These are phyloP conservation scores for Petrolisthes cinctipes DNA, from an alignment of 2,888 invertebrate species.

Conservation along the genomic window DNA sequence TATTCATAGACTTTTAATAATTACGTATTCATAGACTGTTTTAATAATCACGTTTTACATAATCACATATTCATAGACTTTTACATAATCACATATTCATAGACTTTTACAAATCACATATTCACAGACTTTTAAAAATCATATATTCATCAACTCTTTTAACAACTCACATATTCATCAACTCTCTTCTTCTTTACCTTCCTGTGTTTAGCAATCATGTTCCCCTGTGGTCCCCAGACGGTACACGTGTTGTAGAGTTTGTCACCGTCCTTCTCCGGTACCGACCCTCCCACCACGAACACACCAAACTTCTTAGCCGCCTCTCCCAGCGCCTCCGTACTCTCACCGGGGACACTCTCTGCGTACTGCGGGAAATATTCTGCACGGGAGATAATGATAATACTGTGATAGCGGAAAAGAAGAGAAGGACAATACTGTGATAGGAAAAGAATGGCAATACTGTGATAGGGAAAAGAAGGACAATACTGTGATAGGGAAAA, in stretches of 20 bases:
- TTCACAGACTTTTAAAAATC: no score
- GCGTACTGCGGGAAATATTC: slow-evolving; percentile 85
- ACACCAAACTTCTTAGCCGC: slow-evolving; percentile 83
- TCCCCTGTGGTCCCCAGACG: slow-evolving; percentile 75
- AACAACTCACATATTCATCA: no score
- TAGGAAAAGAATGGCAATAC: background rate
- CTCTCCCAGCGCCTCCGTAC: slow-evolving; percentile 78
- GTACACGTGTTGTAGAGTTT: slow-evolving; percentile 89
- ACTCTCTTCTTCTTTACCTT: slow-evolving; percentile 77
- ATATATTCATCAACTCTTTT: no score
- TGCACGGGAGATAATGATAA: slow-evolving; percentile 59
- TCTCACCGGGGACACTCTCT: slow-evolving; percentile 86
- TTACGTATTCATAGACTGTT: no score
- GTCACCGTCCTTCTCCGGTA: slow-evolving; percentile 82
- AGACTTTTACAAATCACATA: no score
- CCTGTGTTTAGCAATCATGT: slow-evolving; percentile 83
- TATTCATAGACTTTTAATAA: no score
- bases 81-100: no score
- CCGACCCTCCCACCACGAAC: slow-evolving; percentile 89
- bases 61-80: no score
- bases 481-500: no score
- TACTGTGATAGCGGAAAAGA: background rate
- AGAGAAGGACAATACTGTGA: background rate
- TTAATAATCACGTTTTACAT: no score
- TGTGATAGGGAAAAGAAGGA: background rate